Evolutionary conservation across 2,113 vertebrate species (phyloP).

Genomic region (Sylvietta virens): DNA sequence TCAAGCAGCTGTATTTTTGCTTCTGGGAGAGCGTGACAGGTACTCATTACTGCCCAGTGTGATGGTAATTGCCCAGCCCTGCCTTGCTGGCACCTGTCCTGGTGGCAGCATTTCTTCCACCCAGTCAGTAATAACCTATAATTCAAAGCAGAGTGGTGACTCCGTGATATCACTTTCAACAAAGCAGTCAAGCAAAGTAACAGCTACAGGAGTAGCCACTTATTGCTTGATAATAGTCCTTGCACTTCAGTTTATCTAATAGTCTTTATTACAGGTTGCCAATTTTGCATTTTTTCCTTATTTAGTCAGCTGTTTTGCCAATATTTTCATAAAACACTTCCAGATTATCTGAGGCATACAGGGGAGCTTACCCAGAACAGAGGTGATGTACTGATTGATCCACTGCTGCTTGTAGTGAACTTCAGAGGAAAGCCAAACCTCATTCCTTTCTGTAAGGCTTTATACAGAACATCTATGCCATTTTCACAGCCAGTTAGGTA

Average conservation of each 20-base stretch:
- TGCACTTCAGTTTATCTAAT: neutral
- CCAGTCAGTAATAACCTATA: neutral
- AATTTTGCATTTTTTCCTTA: neutral
- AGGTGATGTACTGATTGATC: neutral
- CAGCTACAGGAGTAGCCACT: neutral
- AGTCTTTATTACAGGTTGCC: neutral
- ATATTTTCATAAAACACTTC: neutral
- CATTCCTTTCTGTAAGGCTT: neutral
- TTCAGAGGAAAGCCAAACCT: neutral
- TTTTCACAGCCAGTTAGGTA: neutral
- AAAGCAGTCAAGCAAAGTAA: conserved; percentile 5
- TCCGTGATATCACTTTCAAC: neutral
- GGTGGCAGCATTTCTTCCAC: neutral
- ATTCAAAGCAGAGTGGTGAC: neutral
- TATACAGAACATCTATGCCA: neutral
- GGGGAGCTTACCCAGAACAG: neutral
- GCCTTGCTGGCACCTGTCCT: conserved; percentile 3
- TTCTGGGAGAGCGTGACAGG: neutral
- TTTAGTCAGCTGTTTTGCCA: conserved; percentile 1
- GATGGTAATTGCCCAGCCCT: neutral
- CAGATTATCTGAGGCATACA: neutral
- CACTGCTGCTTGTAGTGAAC: neutral
- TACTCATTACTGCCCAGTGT: neutral
- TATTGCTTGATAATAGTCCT: neutral
- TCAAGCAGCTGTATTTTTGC: neutral